Base-by-base conservation (phyloP, 2,113 vertebrate genomes). In the Pogona vitticeps region DNA sequence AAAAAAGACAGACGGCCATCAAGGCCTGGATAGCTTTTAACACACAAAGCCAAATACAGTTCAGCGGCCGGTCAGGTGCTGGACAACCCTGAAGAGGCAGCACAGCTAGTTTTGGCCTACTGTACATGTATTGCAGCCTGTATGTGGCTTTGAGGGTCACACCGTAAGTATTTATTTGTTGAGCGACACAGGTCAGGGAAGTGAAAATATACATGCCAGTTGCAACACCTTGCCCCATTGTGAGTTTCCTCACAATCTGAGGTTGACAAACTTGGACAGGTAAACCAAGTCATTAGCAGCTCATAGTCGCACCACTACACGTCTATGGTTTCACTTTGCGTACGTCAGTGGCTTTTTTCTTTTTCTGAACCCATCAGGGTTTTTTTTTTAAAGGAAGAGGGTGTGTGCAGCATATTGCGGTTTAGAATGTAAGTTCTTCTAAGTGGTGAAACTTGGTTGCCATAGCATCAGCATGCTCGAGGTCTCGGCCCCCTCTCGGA, bases 401-500 rank as follows among this genome's bases (percentile, higher is more conserved):
- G 95, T 90, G 95, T 90, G 95, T 91, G 95, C 94, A 95, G 96
- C 91, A 87, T 89, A 84, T 23, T 95, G 94, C 61, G 91, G 96
- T 97, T 95, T 94, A 86, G 83, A 94, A 89, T 85, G 89, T 88
- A 93, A 93, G 86, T 82, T 73, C 91, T 94, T 92, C 94, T 94
- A 93, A 96, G 93, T 96, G 95, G 92, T 87, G 93, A 94, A 96
- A 96, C 75, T 89, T 90, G 91, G 97, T 97, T 97, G 94, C 96
- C 91, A 97, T 97, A 93, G 96, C 95, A 95, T 91, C 93, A 26
- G 75, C 77, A 93, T 90, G 90, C 86, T 88, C 94, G 94, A 87
- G 86, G 92, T 94, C 93, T 94, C 94, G 91, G 83, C 89, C 86
- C 92, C 91, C 95, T 97, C 95, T 97, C 97, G 97, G 77, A 91